A percentile compares a stretch with the other conserved stretches of the same genome.
These are phyloP conservation scores for Leptopilina myrica DNA, from an alignment of 2,888 invertebrate genomes.

Conservation along the genomic window DNA sequence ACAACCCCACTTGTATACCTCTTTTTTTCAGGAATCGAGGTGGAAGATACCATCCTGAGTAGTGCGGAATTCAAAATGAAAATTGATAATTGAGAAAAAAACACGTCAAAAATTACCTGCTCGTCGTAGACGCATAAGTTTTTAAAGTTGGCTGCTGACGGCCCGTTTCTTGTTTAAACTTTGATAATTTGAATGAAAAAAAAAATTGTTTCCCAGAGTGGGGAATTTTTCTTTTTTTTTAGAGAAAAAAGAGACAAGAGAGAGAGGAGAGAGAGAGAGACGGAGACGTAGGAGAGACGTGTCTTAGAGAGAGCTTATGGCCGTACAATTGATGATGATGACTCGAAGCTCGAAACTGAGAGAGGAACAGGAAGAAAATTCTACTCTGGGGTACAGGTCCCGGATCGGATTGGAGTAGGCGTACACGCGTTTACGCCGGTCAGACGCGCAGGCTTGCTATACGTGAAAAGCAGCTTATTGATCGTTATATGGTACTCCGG, in stretches of 20 bases:
- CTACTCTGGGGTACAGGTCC: constrained; percentile 43
- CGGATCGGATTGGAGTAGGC: constrained; percentile 46
- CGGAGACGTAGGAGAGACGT: neutral
- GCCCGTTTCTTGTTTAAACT: constrained; percentile 49
- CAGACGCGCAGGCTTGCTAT: constrained; percentile 51
- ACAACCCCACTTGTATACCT: neutral
- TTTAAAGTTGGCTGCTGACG: constrained; percentile 61
- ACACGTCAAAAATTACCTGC: constrained; percentile 68
- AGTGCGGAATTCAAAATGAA: neutral
- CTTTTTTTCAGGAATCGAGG: constrained; percentile 5
- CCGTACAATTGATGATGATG: constrained; percentile 43
- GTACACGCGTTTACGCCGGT: constrained; percentile 49
- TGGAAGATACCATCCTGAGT: constrained; percentile 19
- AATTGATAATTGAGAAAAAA: neutral
- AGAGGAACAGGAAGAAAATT: constrained; percentile 40
- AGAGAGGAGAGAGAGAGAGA: neutral
- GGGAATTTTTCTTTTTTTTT: too few relatives aligned
- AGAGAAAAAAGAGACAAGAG: too few relatives aligned
- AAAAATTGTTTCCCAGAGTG: neutral
- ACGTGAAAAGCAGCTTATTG: constrained; percentile 50
- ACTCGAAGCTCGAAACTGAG: constrained; percentile 52
- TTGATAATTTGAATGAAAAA: neutral
- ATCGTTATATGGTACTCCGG: constrained; percentile 45
- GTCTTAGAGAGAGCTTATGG: neutral
- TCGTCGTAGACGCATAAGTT: constrained; percentile 77